Evolutionary conservation across 2,113 vertebrate genomes (phyloP).

Genomic region (Hirundichthys speculiger): DNA sequence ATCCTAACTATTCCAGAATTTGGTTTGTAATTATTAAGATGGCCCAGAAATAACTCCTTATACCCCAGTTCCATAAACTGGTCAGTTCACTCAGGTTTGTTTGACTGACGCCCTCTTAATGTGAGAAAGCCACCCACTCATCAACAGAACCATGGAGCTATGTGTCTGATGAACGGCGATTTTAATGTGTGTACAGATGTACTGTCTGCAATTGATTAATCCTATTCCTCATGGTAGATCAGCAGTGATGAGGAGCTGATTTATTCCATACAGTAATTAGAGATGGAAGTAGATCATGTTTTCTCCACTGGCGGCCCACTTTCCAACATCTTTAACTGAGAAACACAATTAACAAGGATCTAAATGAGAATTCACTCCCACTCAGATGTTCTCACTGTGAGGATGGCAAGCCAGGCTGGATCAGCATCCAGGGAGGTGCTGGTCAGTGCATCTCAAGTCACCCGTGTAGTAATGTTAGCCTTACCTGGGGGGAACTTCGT

Average conservation of each 20-base stretch:
- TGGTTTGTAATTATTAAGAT: too few relatives aligned
- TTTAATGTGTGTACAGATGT: slow-evolving; percentile 66
- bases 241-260: slow-evolving; percentile 68
- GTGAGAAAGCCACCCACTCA: slow-evolving; percentile 47
- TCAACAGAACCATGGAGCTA: slow-evolving; percentile 25
- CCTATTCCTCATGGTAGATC: slow-evolving; percentile 77
- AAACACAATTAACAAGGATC: slow-evolving; percentile 46
- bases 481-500: slow-evolving; percentile 16
- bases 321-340: slow-evolving; percentile 35
- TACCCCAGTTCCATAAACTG: slow-evolving; percentile 14
- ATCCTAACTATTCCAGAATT: too few relatives aligned
- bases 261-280: slow-evolving; percentile 61
- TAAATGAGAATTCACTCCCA: slow-evolving; percentile 58
- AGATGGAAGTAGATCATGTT: slow-evolving; percentile 46
- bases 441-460: slow-evolving; percentile 44
- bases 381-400: slow-evolving; percentile 46
- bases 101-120: slow-evolving; percentile 14
- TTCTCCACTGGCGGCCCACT: slow-evolving; percentile 44
- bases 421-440: slow-evolving; percentile 28
- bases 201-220: slow-evolving; percentile 71
- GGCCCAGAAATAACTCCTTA: not conserved
- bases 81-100: slow-evolving; percentile 28
- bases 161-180: slow-evolving; percentile 24
- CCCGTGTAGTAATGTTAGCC: slow-evolving; percentile 33
- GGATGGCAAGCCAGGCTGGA: slow-evolving; percentile 48